Conservation (phyloP, 2,797 vertebrate genomes). For the Momotus momota region DNA sequence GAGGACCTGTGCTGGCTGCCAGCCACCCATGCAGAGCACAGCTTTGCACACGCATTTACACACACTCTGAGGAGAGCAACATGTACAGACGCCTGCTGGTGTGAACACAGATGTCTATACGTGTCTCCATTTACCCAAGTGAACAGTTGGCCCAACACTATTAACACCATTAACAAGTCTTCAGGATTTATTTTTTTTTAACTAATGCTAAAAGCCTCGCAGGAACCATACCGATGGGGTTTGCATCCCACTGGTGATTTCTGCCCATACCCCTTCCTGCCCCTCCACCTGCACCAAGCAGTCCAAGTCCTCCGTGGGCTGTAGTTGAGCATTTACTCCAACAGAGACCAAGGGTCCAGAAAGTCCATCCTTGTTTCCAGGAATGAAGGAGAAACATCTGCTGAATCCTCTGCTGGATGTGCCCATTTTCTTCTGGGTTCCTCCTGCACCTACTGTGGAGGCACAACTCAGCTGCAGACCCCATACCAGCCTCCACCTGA, state of each 20-base stretch:
- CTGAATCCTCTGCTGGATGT: neutral
- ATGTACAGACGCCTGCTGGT: neutral
- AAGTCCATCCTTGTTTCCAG: constrained; percentile 14
- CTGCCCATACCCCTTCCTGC: neutral
- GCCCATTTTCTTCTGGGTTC: neutral
- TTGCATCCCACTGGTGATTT: neutral
- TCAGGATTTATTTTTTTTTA: neutral
- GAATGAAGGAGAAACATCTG: constrained; percentile 15
- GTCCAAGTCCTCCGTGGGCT: neutral
- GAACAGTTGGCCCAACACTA: neutral
- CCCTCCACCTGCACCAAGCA: neutral
- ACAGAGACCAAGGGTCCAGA: neutral
- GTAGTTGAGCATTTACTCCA: constrained; percentile 40
- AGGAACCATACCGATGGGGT: neutral
- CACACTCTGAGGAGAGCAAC: neutral
- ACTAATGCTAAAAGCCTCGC: neutral
- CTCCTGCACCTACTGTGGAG: accelerated
- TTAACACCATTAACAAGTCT: neutral
- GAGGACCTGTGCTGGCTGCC: neutral
- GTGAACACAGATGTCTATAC: neutral
- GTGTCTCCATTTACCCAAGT: neutral
- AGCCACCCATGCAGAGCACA: accelerated
- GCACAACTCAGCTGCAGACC: neutral
- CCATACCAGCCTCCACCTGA: neutral
- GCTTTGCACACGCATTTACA: neutral